Percentiles rank a stretch among this genome's conserved stretches.
phyloP scores from a whole-genome alignment of 1,140 invertebrate species.

The Leptinotarsa texana region DNA sequence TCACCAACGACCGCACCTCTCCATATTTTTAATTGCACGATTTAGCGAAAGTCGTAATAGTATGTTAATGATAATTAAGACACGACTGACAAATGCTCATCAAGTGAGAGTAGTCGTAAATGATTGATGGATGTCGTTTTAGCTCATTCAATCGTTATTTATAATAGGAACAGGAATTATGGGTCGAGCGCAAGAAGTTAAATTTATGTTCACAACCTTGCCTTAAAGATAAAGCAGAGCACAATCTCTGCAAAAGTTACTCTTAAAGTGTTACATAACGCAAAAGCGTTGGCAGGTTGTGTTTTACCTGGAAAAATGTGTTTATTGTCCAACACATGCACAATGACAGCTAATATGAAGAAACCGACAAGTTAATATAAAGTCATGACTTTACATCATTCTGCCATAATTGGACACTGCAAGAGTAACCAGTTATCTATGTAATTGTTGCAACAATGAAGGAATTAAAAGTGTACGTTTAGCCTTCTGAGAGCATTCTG shows the following conservation, averaged over 20 bases:
- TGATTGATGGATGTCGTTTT: not conserved
- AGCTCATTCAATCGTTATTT: not conserved
- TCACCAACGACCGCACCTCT: too few relatives aligned
- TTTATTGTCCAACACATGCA: not conserved
- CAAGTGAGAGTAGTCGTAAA: too few relatives aligned
- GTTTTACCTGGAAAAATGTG: not conserved
- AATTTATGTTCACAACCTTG: not conserved
- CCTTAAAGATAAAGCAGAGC: not conserved
- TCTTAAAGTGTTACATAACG: not conserved
- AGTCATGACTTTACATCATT: conserved; percentile 8
- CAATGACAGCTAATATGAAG: not conserved
- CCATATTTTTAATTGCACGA: too few relatives aligned
- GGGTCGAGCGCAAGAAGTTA: not conserved
- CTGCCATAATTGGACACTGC: not conserved
- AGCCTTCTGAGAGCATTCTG: not conserved
- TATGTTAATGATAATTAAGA: too few relatives aligned
- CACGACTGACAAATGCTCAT: too few relatives aligned
- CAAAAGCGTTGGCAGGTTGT: not conserved
- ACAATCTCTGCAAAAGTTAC: not conserved
- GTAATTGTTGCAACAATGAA: not conserved
- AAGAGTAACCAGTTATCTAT: conserved; percentile 3
- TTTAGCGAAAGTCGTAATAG: too few relatives aligned
- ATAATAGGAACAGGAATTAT: not conserved
- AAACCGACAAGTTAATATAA: conserved; percentile 4
- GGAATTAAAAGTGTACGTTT: not conserved